Percentiles rank a stretch among this genome's conserved stretches.
Conservation (phyloP, 2,888 invertebrate species). For the Dynastes grantii region DNA sequence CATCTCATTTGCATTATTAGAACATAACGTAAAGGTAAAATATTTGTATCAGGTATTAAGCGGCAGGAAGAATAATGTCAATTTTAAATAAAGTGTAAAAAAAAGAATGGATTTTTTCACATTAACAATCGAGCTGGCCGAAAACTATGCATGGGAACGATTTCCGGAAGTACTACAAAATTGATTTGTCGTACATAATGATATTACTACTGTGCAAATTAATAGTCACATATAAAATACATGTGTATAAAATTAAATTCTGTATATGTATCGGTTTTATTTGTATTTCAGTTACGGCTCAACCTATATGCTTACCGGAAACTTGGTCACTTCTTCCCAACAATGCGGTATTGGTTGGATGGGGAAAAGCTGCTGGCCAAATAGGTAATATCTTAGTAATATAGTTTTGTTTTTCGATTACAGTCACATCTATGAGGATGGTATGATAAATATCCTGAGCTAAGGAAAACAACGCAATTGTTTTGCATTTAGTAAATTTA, state of each 20-base stretch:
- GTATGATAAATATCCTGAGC: too few relatives aligned
- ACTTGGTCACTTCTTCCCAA: slow-evolving; percentile 68
- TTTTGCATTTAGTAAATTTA: too few relatives aligned
- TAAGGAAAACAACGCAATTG: too few relatives aligned
- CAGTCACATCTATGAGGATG: too few relatives aligned
- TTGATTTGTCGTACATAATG: slow-evolving; percentile 38
- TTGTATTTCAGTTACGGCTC: slow-evolving; percentile 79
- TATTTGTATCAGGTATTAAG: background rate
- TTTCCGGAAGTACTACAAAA: slow-evolving; percentile 33
- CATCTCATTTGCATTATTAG: slow-evolving; percentile 4
- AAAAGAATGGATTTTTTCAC: slow-evolving; percentile 3
- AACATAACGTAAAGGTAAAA: background rate
- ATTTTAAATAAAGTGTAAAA: background rate
- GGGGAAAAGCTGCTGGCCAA: slow-evolving; percentile 82
- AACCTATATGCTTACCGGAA: slow-evolving; percentile 79
- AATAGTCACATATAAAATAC: background rate
- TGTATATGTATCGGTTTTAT: slow-evolving; percentile 15
- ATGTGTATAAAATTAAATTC: background rate
- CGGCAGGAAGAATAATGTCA: slow-evolving; percentile 27
- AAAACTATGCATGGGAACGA: slow-evolving; percentile 25
- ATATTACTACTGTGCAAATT: slow-evolving; percentile 12
- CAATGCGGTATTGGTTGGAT: slow-evolving; percentile 78
- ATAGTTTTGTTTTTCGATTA: too few relatives aligned
- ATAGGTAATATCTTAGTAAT: slow-evolving; percentile 64
- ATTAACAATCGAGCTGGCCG: background rate